These are phyloP conservation scores for Neomonachus schauinslandi DNA, from an alignment of 2,113 vertebrate species.

Conservation along the genomic window DNA sequence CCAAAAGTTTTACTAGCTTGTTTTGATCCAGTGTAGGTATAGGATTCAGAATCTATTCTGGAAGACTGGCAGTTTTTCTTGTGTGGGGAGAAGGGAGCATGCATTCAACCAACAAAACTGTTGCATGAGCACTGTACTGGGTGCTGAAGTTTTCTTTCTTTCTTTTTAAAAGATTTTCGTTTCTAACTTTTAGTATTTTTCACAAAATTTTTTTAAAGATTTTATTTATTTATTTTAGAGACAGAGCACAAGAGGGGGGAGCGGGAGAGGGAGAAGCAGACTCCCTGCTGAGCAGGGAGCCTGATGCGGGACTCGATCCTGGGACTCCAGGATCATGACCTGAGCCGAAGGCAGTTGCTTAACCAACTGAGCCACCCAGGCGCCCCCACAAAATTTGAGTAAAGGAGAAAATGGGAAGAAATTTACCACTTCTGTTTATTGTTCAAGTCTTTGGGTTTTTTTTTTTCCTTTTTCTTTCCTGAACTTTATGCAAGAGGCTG, in stretches of 20 bases:
- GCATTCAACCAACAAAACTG: not conserved
- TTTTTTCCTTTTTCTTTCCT: not conserved
- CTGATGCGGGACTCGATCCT: no score
- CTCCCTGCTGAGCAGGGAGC: no score
- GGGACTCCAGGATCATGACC: no score
- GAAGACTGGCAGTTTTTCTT: not conserved
- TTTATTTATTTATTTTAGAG: no score
- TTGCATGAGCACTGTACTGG: not conserved
- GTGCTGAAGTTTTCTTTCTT: not conserved
- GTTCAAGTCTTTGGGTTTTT: not conserved
- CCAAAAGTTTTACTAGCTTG: not conserved
- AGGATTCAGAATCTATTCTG: not conserved
- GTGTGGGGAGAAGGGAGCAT: not conserved
- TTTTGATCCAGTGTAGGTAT: not conserved
- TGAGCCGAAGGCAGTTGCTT: no score
- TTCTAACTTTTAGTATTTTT: not conserved
- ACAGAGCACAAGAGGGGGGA: no score
- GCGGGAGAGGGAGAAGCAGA: no score
- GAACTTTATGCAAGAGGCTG: not conserved
- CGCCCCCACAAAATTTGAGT: not conserved
- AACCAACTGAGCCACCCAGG: no score
- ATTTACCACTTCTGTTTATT: not conserved
- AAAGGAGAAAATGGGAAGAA: slow-evolving; percentile 20
- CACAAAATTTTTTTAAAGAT: not conserved
- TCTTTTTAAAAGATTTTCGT: not conserved